Percentiles rank a stretch among this genome's conserved stretches.
Evolutionary conservation across 2,888 invertebrate species (phyloP).

Genomic region (Microdon myrmicae): DNA sequence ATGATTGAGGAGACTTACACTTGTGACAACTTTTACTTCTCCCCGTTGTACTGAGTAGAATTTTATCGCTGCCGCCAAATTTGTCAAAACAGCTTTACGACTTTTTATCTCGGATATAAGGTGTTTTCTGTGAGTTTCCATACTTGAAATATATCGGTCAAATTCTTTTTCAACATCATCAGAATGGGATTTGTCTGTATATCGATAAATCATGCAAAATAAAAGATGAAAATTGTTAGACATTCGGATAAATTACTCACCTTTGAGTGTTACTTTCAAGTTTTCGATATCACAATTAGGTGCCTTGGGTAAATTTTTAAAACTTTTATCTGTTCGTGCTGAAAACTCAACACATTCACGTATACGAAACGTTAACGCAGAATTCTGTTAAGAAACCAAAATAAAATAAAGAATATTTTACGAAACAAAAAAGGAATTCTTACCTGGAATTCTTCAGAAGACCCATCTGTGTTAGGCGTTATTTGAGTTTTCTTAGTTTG

Average conservation of each 20-base stretch:
- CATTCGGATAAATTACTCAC: constrained; percentile 64
- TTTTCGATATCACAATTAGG: constrained; percentile 80
- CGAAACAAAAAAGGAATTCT: background rate
- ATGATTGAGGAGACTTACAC: constrained; percentile 74
- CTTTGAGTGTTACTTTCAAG: constrained; percentile 83
- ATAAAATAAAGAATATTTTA: background rate
- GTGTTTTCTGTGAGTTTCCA: constrained; percentile 83
- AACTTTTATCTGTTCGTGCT: constrained; percentile 77
- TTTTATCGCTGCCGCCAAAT: constrained; percentile 82
- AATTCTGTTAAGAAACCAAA: constrained; percentile 70
- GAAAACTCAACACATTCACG: constrained; percentile 79
- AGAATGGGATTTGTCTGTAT: constrained; percentile 86
- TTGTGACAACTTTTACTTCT: constrained; percentile 95
- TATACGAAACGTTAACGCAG: constrained; percentile 79
- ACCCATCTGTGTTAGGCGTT: constrained; percentile 49
- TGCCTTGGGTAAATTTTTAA: constrained; percentile 67
- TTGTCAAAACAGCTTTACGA: constrained; percentile 79
- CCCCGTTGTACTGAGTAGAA: constrained; percentile 91
- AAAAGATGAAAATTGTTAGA: constrained; percentile 4
- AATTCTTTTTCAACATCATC: constrained; percentile 90
- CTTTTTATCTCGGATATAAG: constrained; percentile 86
- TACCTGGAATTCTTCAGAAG: constrained; percentile 62
- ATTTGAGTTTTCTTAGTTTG: constrained; percentile 69
- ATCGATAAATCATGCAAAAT: constrained; percentile 42
- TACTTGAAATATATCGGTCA: constrained; percentile 80